Base-by-base conservation (phyloP, 1,140 invertebrate genomes). In the Drosophila novamexicana region DNA sequence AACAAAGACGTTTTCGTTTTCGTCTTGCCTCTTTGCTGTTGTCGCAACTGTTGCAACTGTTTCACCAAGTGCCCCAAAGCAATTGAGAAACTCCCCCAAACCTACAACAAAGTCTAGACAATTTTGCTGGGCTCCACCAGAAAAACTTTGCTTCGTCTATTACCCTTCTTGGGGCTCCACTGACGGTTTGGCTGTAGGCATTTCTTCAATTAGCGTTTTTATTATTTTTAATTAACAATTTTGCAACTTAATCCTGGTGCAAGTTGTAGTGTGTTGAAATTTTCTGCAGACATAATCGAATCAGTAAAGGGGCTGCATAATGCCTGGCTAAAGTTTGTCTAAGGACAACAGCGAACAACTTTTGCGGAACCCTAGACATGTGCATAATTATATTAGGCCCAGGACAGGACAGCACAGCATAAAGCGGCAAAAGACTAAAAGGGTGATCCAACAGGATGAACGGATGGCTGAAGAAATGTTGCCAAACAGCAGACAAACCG, bases 191-290 rank as follows among this genome's bases (percentile, higher is more conserved):
- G 52, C 83, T 72, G 69, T 84, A 83, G 84, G 83, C 79, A 83
- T 83, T 83, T 71, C 82, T 86, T 83, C 84, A 88, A 83, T 88
- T 89, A 88, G 77, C 84, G 80, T 83, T 88, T 89, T 88, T 88
- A 88, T 88, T 88, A 88, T 88, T 88, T 89, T 88, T 89, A 88
- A 88, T 88, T 88, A 88, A 88, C 84, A 88, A 88, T 89, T 80
- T 88, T 75, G 83, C 71, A 88, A 88, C 83, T 88, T 89, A 89
- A 88, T 88, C 83, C 84, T 61, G 70, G 70, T 61, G 65, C 64
- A 37, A 52, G 63, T 62, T 53, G 65, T 61, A 61, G 42, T 57
- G 79, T 59, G 75, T 49, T 67, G 66, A 61, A 50, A 59, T 72
- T 72, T 22, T 50, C 59, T 39, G 61, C 68, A 71, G 58, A 74